These are phyloP conservation scores for Saccostrea glomerata DNA, from an alignment of 1,140 invertebrate genomes.

Conservation along the genomic window DNA sequence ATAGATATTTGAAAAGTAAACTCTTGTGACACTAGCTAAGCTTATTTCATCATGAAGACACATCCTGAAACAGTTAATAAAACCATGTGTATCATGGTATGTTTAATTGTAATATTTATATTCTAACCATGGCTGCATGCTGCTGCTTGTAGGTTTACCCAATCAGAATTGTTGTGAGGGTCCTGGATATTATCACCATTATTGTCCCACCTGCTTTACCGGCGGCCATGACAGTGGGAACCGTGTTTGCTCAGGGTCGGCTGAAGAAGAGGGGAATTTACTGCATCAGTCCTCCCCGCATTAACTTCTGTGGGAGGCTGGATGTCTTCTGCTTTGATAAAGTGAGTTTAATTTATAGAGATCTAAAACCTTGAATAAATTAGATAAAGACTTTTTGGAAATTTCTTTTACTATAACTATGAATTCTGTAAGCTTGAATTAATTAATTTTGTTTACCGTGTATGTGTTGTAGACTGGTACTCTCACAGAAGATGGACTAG, in stretches of 20 bases:
- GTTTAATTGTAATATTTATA: too few species aligned
- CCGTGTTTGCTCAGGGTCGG: slow-evolving; percentile 89
- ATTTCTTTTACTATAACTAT: too few species aligned
- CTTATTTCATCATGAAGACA: too few species aligned
- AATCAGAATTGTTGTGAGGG: slow-evolving; percentile 84
- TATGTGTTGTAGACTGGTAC: slow-evolving; percentile 92
- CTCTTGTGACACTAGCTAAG: too few species aligned
- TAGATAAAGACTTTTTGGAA: too few species aligned
- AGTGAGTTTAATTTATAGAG: slow-evolving; percentile 82
- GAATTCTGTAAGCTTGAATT: too few species aligned
- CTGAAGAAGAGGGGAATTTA: slow-evolving; percentile 88
- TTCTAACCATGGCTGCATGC: neutral
- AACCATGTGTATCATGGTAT: too few species aligned
- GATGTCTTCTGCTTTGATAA: slow-evolving; percentile 98
- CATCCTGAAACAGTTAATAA: too few species aligned
- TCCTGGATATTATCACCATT: slow-evolving; percentile 95
- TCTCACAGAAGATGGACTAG: slow-evolving; percentile 95
- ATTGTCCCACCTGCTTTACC: slow-evolving; percentile 97
- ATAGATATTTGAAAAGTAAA: too few species aligned
- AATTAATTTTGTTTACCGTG: too few species aligned
- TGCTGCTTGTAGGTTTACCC: slow-evolving; percentile 59
- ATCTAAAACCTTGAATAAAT: too few species aligned
- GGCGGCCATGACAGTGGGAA: slow-evolving; percentile 97
- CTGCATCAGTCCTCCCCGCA: slow-evolving; percentile 93
- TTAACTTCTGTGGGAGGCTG: slow-evolving; percentile 95